These are phyloP conservation scores for Saccostrea echinata DNA, from an alignment of 1,140 invertebrate genomes.

Conservation along the genomic window DNA sequence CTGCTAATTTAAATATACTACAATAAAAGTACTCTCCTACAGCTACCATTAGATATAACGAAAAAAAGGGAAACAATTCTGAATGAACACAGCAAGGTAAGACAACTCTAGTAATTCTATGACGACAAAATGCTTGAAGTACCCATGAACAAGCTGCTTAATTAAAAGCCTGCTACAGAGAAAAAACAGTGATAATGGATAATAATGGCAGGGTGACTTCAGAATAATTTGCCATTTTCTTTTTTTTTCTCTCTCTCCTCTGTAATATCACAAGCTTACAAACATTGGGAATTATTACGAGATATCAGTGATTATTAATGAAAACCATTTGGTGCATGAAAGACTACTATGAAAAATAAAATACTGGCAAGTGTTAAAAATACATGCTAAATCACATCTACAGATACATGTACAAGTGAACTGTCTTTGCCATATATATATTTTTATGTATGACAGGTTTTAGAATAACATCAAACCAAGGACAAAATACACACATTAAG, in stretches of 20 bases:
- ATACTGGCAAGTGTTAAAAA: conserved; percentile 36
- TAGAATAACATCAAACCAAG: background rate
- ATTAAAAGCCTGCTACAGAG: background rate
- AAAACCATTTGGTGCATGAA: conserved; percentile 25
- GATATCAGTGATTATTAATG: conserved; percentile 13
- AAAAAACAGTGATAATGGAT: background rate
- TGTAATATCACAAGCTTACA: conserved; percentile 32
- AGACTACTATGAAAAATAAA: conserved; percentile 37
- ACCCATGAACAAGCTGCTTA: conserved; percentile 15
- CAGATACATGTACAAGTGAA: conserved; percentile 15
- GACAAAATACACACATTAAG: background rate
- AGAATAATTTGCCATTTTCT: conserved; percentile 19
- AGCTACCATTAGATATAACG: background rate
- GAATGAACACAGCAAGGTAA: conserved; percentile 34
- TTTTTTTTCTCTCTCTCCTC: background rate
- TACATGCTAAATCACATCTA: conserved; percentile 27
- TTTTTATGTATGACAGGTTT: background rate
- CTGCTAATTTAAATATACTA: background rate
- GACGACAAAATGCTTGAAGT: conserved; percentile 2
- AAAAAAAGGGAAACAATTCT: background rate
- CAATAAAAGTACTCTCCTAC: background rate
- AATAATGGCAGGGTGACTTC: background rate
- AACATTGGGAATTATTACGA: conserved; percentile 12
- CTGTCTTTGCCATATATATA: conserved; percentile 2
- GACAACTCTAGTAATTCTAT: conserved; percentile 18